Percentiles rank a stretch among this genome's conserved stretches.
Evolutionary conservation across 2,113 vertebrate species (phyloP).

Genomic region (Oxyruncus cristatus): DNA sequence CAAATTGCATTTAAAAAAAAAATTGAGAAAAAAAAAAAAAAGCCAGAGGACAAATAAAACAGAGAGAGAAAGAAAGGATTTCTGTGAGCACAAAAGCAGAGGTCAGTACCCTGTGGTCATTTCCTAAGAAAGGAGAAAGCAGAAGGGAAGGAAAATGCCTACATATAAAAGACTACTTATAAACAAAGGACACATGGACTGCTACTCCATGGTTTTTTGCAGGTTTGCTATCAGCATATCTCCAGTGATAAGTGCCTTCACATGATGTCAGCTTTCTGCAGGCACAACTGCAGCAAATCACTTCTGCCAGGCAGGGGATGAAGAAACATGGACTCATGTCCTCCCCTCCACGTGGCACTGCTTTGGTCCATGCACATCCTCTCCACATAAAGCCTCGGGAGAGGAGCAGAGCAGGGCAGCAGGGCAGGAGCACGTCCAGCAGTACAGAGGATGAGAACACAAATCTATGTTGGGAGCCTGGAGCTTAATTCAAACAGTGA

Average conservation of each 20-base stretch:
- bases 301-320: not conserved
- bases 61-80: not conserved
- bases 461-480: not conserved
- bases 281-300: not conserved
- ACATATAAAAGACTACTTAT: not conserved
- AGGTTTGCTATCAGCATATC: constrained; percentile 12
- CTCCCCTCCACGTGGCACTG: fast-evolving
- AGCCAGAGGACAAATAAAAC: not conserved
- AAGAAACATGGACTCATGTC: not conserved
- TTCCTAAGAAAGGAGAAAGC: not conserved
- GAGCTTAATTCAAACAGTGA: not conserved
- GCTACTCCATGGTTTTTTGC: not conserved
- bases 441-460: not conserved
- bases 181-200: not conserved
- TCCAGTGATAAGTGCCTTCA: not conserved
- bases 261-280: not conserved
- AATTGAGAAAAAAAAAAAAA: not conserved
- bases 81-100: not conserved
- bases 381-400: not conserved
- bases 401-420: not conserved
- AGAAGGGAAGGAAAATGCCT: not conserved
- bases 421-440: not conserved
- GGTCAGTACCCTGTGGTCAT: not conserved
- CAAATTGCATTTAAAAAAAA: not conserved
- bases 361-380: not conserved